These are phyloP conservation scores for Pseudotriccus pelzelni DNA, from an alignment of 2,797 vertebrate species.

Conservation along the genomic window DNA sequence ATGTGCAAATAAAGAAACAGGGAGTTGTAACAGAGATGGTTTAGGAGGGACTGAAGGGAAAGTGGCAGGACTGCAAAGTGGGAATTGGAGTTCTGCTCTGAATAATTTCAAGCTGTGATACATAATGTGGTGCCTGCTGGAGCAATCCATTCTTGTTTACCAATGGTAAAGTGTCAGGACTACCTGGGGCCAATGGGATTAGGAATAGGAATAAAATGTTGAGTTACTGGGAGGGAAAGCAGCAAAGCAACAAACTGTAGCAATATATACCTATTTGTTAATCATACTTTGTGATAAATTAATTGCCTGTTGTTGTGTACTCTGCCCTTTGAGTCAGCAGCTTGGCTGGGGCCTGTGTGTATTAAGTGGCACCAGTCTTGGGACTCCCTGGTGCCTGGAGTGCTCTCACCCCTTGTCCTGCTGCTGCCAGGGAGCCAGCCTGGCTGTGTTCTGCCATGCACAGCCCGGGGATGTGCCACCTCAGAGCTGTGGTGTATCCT, in stretches of 20 bases:
- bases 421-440: not conserved
- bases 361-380: not conserved
- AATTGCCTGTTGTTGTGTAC: not conserved
- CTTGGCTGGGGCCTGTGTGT: not conserved
- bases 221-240: not conserved
- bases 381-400: not conserved
- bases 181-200: not conserved
- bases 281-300: not conserved
- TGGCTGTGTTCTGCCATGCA: accelerated
- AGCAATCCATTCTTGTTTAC: not conserved
- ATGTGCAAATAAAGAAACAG: not conserved
- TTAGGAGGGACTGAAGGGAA: not conserved
- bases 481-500: accelerated
- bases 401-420: not conserved
- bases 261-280: accelerated
- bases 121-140: not conserved
- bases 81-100: not conserved
- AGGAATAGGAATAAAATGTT: not conserved
- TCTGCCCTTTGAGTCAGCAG: not conserved
- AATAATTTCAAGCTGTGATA: not conserved
- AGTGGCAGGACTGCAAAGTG: not conserved
- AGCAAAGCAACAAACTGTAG: not conserved
- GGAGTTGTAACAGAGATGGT: not conserved
- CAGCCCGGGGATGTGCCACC: not conserved
- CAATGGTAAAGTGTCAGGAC: not conserved